Evolutionary conservation across 2,888 invertebrate species (phyloP).

Genomic region (Hydriomena furcata): DNA sequence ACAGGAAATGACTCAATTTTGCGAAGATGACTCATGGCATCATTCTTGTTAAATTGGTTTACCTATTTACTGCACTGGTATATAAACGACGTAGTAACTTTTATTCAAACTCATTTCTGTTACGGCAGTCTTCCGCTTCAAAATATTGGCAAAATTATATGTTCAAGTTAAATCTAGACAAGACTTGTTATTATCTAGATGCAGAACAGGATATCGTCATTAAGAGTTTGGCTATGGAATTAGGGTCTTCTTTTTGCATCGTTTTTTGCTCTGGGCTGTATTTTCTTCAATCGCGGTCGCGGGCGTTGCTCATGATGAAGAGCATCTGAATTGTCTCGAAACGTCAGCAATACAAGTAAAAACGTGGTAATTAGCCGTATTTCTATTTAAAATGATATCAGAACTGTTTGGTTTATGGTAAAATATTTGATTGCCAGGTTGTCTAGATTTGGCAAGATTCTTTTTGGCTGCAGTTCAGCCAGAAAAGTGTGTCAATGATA

Average conservation of each 20-base stretch:
- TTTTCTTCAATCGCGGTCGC: conserved; percentile 1
- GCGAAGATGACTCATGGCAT: conserved; percentile 47
- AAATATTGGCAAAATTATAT: conserved; percentile 26
- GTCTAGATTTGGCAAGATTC: conserved; percentile 1
- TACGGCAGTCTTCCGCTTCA: conserved; percentile 14
- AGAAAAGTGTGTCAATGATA: conserved; percentile 4
- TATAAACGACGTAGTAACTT: conserved; percentile 4
- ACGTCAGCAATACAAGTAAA: no score
- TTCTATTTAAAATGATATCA: conserved; percentile 7
- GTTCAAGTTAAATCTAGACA: conserved; percentile 29
- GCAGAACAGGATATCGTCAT: conserved; percentile 69
- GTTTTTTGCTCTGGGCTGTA: conserved; percentile 16
- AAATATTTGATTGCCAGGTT: conserved; percentile 6
- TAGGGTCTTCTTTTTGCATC: conserved; percentile 17
- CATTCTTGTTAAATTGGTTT: conserved; percentile 51
- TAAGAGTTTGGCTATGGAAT: conserved; percentile 40
- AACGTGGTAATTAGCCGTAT: no score
- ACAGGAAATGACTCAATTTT: conserved; percentile 58
- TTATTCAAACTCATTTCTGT: conserved; percentile 14
- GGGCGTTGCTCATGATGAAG: no score
- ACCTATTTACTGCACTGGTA: conserved; percentile 41
- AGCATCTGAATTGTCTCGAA: no score
- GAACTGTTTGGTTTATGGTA: background rate
- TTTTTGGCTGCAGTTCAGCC: background rate
- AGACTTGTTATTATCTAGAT: conserved; percentile 63